Conservation (phyloP, 2,888 invertebrate genomes). For the Ophioninae sp. region DNA sequence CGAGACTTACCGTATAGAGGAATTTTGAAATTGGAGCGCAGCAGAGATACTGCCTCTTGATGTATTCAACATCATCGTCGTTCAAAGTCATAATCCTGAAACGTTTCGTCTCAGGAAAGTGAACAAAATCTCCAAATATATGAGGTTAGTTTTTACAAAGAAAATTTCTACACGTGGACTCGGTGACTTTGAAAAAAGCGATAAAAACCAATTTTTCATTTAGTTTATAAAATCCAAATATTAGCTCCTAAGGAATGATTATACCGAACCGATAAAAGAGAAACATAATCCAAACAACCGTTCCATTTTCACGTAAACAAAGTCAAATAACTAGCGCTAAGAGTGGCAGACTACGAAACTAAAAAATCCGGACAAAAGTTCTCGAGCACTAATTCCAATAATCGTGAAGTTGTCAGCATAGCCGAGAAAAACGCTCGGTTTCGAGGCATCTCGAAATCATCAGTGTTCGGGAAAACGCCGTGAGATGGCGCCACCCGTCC, state of each 20-base stretch:
- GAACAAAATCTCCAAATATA: background rate
- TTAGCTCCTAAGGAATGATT: too few species aligned
- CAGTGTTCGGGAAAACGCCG: background rate
- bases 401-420: background rate
- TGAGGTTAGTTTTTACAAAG: background rate
- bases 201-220: background rate
- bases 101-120: background rate
- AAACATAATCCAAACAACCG: background rate
- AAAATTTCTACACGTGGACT: background rate
- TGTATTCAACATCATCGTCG: slow-evolving; percentile 47
- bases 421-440: background rate
- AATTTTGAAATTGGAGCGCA: slow-evolving; percentile 72
- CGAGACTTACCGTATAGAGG: slow-evolving; percentile 67
- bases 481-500: background rate
- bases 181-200: background rate
- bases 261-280: too few species aligned
- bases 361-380: background rate
- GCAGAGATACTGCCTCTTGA: slow-evolving; percentile 74
- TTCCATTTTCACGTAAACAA: slow-evolving; percentile 8
- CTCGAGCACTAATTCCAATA: slow-evolving; percentile 5
- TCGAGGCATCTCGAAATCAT: background rate
- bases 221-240: background rate
- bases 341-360: too few species aligned
- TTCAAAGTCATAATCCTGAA: slow-evolving; percentile 21
- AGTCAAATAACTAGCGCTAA: background rate